Evolutionary conservation across 1,140 invertebrate species (phyloP).

Genomic region (Papilio machaon): DNA sequence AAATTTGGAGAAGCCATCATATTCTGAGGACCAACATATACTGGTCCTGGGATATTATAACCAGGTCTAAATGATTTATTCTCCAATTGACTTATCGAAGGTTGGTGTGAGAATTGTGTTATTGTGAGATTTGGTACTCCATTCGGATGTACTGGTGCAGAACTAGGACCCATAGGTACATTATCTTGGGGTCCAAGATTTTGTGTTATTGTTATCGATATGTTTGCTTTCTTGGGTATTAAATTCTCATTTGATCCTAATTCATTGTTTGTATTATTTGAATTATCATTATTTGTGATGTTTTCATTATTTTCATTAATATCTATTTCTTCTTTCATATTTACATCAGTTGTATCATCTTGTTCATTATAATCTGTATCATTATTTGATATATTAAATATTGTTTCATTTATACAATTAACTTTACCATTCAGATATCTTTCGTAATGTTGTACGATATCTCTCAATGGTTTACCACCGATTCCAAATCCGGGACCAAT

Average conservation of each 20-base stretch:
- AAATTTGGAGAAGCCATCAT: not conserved
- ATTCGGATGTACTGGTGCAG: not conserved
- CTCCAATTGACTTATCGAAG: not conserved
- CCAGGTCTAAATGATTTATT: not conserved
- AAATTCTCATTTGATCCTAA: not conserved
- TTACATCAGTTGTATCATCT: not conserved
- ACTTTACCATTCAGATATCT: conserved; percentile 52
- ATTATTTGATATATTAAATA: conserved; percentile 30
- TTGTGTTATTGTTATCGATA: not conserved
- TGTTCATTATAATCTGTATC: not conserved
- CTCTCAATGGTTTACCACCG: conserved; percentile 56
- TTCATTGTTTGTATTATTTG: not conserved
- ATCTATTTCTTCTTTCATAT: not conserved
- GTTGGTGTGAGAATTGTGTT: not conserved
- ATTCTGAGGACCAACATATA: not conserved
- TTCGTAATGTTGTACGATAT: conserved; percentile 64
- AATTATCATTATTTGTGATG: conserved; percentile 3
- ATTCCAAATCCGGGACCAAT: conserved; percentile 61
- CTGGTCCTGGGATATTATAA: not conserved
- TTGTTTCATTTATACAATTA: not conserved
- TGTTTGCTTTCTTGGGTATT: not conserved
- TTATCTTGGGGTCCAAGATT: not conserved
- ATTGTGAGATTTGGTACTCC: not conserved
- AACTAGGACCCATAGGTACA: not conserved
- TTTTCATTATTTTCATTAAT: not conserved